Evolutionary conservation across 2,113 vertebrate species (phyloP).

Genomic region (Australoheros scitulus): DNA sequence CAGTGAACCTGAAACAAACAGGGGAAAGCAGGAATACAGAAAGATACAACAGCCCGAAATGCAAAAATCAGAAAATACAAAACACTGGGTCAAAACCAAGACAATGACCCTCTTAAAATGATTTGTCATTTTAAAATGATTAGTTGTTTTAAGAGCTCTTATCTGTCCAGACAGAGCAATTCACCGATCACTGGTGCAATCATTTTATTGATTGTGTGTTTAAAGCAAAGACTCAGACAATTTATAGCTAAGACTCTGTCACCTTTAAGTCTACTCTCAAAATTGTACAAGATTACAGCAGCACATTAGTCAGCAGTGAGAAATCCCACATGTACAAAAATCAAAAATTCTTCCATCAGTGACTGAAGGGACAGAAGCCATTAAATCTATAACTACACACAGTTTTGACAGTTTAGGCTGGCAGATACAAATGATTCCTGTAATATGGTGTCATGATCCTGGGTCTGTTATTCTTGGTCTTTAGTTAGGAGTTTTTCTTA

Average conservation of each 20-base stretch:
- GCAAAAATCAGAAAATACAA: too few species aligned
- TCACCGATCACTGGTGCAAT: not conserved
- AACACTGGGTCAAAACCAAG: too few species aligned
- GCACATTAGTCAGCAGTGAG: not conserved
- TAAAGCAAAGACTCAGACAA: constrained; percentile 10
- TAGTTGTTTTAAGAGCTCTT: not conserved
- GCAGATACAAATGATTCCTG: not conserved
- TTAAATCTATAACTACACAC: not conserved
- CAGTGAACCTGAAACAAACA: too few species aligned
- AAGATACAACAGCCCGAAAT: too few species aligned
- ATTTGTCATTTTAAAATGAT: too few species aligned
- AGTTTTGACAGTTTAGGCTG: not conserved
- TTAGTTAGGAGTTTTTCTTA: too few species aligned
- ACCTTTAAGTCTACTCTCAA: not conserved
- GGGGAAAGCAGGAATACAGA: too few species aligned
- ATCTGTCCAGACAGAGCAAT: constrained; percentile 16
- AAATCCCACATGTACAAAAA: not conserved
- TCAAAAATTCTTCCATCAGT: not conserved
- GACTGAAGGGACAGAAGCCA: not conserved
- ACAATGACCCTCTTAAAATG: too few species aligned
- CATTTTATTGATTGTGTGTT: constrained; percentile 7
- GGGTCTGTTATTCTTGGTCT: too few species aligned
- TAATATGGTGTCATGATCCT: not conserved
- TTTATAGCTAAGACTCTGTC: not conserved
- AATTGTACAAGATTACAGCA: not conserved